Conservation (phyloP, 2,888 invertebrate genomes). For the Callyntrura sp. region DNA sequence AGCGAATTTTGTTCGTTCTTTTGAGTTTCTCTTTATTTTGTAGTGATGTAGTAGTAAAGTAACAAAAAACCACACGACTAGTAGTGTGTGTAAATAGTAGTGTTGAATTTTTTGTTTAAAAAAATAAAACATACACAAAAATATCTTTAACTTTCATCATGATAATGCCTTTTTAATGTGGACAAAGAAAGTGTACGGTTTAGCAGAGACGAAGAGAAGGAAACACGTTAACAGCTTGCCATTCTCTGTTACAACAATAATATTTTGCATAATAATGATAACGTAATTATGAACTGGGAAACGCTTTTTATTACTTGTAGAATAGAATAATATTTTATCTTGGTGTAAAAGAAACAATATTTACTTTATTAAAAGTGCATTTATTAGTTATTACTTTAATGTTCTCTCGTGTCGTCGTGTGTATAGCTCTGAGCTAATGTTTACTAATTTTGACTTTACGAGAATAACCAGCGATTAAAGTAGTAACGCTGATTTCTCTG, state of each 20-base stretch:
- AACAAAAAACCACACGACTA: background rate
- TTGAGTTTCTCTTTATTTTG: constrained; percentile 49
- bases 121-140: constrained; percentile 15
- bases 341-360: background rate
- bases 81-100: constrained; percentile 52
- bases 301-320: constrained; percentile 45
- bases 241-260: constrained; percentile 34
- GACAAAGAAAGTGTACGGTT: background rate
- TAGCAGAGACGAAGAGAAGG: too few relatives aligned
- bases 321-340: constrained; percentile 29
- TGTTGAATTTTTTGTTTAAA: constrained; percentile 32
- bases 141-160: constrained; percentile 53
- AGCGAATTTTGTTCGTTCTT: background rate
- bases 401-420: background rate
- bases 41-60: constrained; percentile 45
- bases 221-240: constrained; percentile 45
- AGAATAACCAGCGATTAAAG: background rate
- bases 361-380: constrained; percentile 11
- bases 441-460: constrained; percentile 22
- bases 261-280: constrained; percentile 28
- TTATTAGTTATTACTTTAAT: constrained; percentile 15
- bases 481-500: background rate
- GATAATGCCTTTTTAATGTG: constrained; percentile 61
- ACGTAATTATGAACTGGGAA: constrained; percentile 1
- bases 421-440: constrained; percentile 23